Conservation (phyloP, 2,797 vertebrate genomes). For the Manis pentadactyla region DNA sequence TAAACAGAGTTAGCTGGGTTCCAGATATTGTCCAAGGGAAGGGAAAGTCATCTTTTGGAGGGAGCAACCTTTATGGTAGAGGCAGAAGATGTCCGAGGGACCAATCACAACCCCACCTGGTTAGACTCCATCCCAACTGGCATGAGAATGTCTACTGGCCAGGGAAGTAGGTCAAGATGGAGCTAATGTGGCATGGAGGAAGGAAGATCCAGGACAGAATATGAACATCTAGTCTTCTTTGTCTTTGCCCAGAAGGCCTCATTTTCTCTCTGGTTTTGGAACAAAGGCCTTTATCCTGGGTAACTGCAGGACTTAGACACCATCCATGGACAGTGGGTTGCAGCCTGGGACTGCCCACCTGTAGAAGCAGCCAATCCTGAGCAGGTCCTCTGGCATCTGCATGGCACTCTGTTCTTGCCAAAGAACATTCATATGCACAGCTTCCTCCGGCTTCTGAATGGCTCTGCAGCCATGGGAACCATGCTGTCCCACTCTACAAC, state of each 20-base stretch:
- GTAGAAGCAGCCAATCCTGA: not conserved
- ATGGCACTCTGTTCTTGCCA: too few relatives aligned
- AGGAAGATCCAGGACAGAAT: not conserved
- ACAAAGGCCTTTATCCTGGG: not conserved
- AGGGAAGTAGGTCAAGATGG: not conserved
- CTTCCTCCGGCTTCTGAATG: not conserved
- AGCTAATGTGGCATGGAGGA: not conserved
- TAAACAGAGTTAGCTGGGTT: not conserved
- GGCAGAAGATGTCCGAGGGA: not conserved
- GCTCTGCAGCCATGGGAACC: not conserved
- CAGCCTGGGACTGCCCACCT: not conserved
- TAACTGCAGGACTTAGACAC: not conserved
- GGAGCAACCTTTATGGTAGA: not conserved
- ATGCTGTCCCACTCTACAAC: not conserved
- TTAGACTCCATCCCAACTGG: not conserved
- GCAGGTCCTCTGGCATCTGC: not conserved
- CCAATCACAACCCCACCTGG: accelerated
- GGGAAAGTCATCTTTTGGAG: not conserved
- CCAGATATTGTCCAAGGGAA: not conserved
- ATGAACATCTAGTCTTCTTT: not conserved
- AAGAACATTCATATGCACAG: accelerated
- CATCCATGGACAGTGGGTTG: not conserved
- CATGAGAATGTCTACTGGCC: not conserved
- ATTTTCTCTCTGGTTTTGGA: not conserved
- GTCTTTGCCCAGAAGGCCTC: not conserved